Conservation (phyloP, 2,113 vertebrate genomes). For the Ctenodactylus gundi region DNA sequence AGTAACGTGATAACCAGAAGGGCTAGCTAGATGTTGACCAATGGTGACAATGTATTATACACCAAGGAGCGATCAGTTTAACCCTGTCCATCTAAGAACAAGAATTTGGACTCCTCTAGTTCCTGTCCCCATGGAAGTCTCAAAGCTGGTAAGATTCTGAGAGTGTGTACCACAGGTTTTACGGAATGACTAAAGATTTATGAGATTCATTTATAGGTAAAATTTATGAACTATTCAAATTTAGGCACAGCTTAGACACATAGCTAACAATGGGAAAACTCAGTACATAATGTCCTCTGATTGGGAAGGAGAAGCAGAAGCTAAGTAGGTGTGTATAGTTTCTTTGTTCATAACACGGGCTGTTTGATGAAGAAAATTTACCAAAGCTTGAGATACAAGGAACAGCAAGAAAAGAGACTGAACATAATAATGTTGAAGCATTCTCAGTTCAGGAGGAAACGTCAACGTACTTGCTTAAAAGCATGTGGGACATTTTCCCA, state of each 20-base stretch:
- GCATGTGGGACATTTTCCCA: slow-evolving; percentile 50
- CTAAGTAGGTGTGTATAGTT: background rate
- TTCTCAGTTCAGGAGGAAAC: background rate
- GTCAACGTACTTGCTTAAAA: background rate
- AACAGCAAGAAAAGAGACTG: background rate
- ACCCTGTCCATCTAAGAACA: background rate
- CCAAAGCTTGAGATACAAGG: background rate
- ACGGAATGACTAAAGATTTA: slow-evolving; percentile 16
- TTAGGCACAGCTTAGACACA: background rate
- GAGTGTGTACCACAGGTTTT: background rate
- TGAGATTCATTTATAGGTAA: slow-evolving; percentile 9
- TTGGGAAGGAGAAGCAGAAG: background rate
- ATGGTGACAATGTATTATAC: background rate
- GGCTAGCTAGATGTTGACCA: background rate
- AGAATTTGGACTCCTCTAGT: background rate
- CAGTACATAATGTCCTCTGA: background rate
- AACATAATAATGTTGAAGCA: background rate
- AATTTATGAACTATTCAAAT: background rate
- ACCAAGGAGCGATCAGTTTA: background rate
- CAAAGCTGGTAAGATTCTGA: background rate
- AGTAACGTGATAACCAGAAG: background rate
- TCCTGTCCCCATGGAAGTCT: background rate
- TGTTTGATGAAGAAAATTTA: background rate
- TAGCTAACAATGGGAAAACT: background rate
- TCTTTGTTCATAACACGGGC: background rate